These are phyloP conservation scores for Myotis vivesi DNA, from an alignment of 2,797 vertebrate genomes.

Conservation along the genomic window DNA sequence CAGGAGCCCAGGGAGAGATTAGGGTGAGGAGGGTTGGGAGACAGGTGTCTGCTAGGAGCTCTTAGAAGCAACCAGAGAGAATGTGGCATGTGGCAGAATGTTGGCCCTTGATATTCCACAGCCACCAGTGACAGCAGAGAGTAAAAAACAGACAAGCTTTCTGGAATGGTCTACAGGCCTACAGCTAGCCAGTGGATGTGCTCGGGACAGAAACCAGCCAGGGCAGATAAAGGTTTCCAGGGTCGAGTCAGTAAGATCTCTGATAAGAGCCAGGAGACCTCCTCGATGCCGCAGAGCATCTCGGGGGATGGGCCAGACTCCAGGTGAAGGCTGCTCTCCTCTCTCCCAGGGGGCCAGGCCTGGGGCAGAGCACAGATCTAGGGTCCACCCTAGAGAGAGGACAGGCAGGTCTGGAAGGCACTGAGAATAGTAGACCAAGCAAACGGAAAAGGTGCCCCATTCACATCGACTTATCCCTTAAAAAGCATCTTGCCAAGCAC, in stretches of 20 bases:
- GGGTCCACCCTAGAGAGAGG: not conserved
- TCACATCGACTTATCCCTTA: not conserved
- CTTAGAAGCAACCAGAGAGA: not conserved
- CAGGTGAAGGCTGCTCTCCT: not conserved
- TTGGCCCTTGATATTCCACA: not conserved
- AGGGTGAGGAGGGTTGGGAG: not conserved
- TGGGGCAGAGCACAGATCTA: not conserved
- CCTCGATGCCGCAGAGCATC: not conserved
- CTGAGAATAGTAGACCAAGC: not conserved
- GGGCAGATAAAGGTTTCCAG: not conserved
- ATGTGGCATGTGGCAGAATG: not conserved
- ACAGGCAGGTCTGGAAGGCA: not conserved
- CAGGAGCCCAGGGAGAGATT: not conserved
- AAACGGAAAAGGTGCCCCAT: not conserved
- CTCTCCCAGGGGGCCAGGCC: not conserved
- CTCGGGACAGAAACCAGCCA: not conserved
- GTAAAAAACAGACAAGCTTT: not conserved
- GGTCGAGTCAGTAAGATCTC: not conserved
- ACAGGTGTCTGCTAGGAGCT: not conserved
- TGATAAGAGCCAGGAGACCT: not conserved
- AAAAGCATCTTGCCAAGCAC: constrained; percentile 16
- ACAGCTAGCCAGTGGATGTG: not conserved
- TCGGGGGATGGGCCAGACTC: not conserved
- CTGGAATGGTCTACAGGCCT: not conserved
- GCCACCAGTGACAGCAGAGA: not conserved